Base-by-base conservation (phyloP, 1,140 invertebrate genomes). In the Proales similis region DNA sequence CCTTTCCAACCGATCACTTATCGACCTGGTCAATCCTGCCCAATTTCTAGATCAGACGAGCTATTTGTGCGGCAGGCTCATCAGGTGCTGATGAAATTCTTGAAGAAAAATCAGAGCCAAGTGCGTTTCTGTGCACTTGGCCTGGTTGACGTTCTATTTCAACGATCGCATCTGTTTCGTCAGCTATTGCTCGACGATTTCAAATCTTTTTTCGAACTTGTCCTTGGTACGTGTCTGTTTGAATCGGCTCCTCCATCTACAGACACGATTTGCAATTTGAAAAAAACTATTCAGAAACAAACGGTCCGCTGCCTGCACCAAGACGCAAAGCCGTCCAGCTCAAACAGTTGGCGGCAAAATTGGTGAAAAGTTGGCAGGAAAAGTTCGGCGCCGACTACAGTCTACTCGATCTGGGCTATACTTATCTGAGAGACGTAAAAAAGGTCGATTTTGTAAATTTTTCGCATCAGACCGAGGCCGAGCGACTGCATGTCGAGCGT, bases 61-160 rank as follows among this genome's bases (percentile, higher is more conserved):
- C 14, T 33, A 22, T 30, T 42, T 29, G 69, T 81, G 2, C 71
- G 76, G 42, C 68, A 75, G 64, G 72, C 71, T 4, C 79, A 73
- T 68, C 69, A 73, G 26, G 62, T 79, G 19, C 33, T 81, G 20
- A 73, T 77, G 65, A 70, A 72, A 20, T 76, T 80, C 39, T 67
- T 82, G 11, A 69, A 73, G 29, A 74, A 78, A 66, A 71, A 79
- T 2, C 81, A 83, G 73, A 70, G 80, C 11, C 79, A 83, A 71
- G 74, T 82, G 30, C 70, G 81, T 27, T 72, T 74, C n/a, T 78
- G 77, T 48, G 68, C 78, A 3, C 77, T 81, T 65, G 74, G 77
- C 42, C 72, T 82, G 26, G 77, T 78, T 39, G 72, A 81, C 66
- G 73, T 79, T 64, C 68, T 82, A 3, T 82, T 83, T 66, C 70